Base-by-base conservation (phyloP, 2,113 vertebrate species). In the Oncorhynchus clarkii region DNA sequence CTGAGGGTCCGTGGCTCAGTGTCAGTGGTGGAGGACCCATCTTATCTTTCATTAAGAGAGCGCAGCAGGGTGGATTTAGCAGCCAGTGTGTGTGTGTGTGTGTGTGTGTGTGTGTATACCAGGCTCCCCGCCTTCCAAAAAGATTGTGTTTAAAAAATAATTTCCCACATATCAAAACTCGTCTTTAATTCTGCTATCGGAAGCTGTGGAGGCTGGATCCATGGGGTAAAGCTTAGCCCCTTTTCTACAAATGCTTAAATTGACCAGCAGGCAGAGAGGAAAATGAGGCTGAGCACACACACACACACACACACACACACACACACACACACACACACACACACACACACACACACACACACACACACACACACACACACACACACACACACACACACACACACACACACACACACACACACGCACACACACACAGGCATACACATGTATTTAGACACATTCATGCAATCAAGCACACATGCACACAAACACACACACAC, bases 21-120 rank as follows among this genome's bases (percentile, higher is more conserved):
- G 95, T 96, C 93, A 95, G 95, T 95, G 95, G 95, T 95, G 93
- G 95, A 97, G 94, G 95, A 95, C 94, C 95, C 95, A 95, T 96
- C 95, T 97, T 96, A 97, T 98, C 96, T 98, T 97, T 97, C 96
- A 97, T 98, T 97, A 97, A 97, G 95, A 95, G 94, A 95, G 96
- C 96, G 95, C 96, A 97, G 96, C 95, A 95, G 95, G 96, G 94
- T 92, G 88, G 94, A 95, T 94, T 94, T 93, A 90, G 93, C 75
- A 85, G 82, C 84, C 29, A 26, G 51, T 2, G 16, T 54, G 49
- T 51, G 14, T 51, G 27, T 27, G 27, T 27, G 27, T 27, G 3
- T 27, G 27, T 3, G 49, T 4, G 49, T 51, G 49, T 51, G 49
- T 14, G 49, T 51, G 49, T 4, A 14, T 16, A 14, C 34, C 24